These are phyloP conservation scores for Hycleus cichorii DNA, from an alignment of 1,140 invertebrate species.

Conservation along the genomic window DNA sequence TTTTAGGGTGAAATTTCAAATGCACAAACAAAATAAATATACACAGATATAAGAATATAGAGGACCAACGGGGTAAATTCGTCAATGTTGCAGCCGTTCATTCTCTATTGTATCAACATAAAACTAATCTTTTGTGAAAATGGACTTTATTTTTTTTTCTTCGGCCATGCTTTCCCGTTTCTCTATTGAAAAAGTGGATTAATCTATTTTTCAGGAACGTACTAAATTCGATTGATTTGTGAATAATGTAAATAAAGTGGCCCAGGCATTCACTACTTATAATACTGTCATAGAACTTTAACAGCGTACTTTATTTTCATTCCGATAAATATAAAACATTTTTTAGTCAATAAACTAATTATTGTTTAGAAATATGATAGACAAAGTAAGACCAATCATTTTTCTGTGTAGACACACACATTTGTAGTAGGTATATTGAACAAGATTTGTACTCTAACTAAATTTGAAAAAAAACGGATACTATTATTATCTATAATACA, in stretches of 20 bases:
- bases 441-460: too few species aligned
- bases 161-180: background rate
- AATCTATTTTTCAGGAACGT: constrained; percentile 1
- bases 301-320: background rate
- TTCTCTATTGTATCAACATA: too few species aligned
- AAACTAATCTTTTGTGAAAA: too few species aligned
- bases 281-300: background rate
- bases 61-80: constrained; percentile 23
- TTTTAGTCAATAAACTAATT: too few species aligned
- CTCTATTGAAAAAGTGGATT: constrained; percentile 7
- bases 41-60: constrained; percentile 9
- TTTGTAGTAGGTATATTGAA: too few species aligned
- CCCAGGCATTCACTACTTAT: background rate
- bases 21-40: constrained; percentile 30
- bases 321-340: background rate
- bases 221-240: too few species aligned
- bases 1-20: constrained; percentile 27
- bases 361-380: too few species aligned
- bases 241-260: background rate
- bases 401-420: too few species aligned
- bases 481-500: too few species aligned
- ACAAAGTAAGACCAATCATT: too few species aligned
- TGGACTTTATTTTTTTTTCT: too few species aligned
- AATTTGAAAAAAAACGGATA: too few species aligned
- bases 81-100: constrained; percentile 16